Evolutionary conservation across 2,113 vertebrate genomes (phyloP), one percentile per base, ranked within the genome.

Genomic region (Melanostigma gelatinosum): DNA sequence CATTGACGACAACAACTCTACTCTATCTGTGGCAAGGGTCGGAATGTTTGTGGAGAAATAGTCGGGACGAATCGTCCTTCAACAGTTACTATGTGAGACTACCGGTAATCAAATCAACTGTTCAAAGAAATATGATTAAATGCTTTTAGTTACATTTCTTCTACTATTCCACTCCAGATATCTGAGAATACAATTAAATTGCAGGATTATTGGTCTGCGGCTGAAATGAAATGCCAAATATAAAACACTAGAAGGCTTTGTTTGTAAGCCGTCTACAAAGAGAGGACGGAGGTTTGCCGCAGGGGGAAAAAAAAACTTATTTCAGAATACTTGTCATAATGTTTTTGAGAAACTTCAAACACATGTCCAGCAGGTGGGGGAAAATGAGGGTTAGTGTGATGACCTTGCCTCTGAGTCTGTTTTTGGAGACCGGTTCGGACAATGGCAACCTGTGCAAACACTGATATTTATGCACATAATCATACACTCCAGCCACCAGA

Each of bases 381-480:
- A 50, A 80, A 75, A 40, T 36, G n/a, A 55, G 77, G 67, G 77
- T 78, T 75, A 57, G 84, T 86, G 71, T 88, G 40, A 27, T 58
- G 91, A 93, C 93, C 87, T 90, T 91, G 87, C 68, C 63, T 85
- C 18, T 0, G 12, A 84, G 50, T 87, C 20, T 79, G 80, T 90
- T 87, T 84, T 85, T 11, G 40, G 27, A 87, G 50, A 65, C 64
- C 72, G 66, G 68, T 42, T 84, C 83, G 76, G 84, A 93, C 92
- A 92, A 88, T 85, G 58, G 85, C 87, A 92, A 84, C 84, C 84
- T 93, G 89, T 91, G 85, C 71, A 76, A 79, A 77, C 64, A 27
- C 58, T 65, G 50, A 90, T 93, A 93, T 94, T 93, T 93, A 94
- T 94, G 93, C 92, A 92, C 92, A 94, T 94, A 93, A 92, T 94